Evolutionary conservation across 2,113 vertebrate species (phyloP), one percentile per base, ranked within the genome.

Genomic region (Rynchops niger): DNA sequence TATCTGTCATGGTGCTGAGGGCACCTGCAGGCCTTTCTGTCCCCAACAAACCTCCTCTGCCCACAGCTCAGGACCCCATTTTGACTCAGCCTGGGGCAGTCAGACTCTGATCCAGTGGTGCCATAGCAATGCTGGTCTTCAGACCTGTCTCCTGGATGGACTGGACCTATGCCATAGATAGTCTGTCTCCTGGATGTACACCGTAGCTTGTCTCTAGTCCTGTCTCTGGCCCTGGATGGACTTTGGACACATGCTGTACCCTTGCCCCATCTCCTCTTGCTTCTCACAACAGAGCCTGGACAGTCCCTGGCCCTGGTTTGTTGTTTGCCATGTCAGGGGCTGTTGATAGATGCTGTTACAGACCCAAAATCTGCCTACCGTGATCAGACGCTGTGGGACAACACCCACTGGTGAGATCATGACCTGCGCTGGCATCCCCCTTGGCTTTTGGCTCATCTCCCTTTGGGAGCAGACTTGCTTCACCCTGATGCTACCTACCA

Each of bases 361-460:
- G 23, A 15, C 43, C 79, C 32, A 13, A 18, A 9, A 38, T 25
- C 34, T 58, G 45, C 36, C 11, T n/a, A 45, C 43, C 0, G 0
- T 34, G 52, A 76, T 29, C 56, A 90, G 67, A 58, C 9, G 7
- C 34, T 23, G 26, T 49, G 86, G 53, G 8, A 49, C 53, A 82
- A 79, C 30, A 72, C 25, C 43, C 43, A 18, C 0, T 26, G 27
- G 13, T 25, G 73, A 81, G 58, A 59, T 27, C 30, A 50, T 6
- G 9, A 58, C 38, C 27, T 53, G 8, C 0, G 0, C 27, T 73
- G 38, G 27, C 7, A 20, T 88, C 4, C 7, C 29, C 16, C 43
- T 73, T 4, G 8, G 9, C 30, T 45, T 70, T n/a, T 25, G n/a
- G 32, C 17, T 78, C 15, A 19, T 45, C 27, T 32, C 5, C 6